Base-by-base conservation (phyloP, 2,797 vertebrate species). In the Acipenser oxyrinchus region DNA sequence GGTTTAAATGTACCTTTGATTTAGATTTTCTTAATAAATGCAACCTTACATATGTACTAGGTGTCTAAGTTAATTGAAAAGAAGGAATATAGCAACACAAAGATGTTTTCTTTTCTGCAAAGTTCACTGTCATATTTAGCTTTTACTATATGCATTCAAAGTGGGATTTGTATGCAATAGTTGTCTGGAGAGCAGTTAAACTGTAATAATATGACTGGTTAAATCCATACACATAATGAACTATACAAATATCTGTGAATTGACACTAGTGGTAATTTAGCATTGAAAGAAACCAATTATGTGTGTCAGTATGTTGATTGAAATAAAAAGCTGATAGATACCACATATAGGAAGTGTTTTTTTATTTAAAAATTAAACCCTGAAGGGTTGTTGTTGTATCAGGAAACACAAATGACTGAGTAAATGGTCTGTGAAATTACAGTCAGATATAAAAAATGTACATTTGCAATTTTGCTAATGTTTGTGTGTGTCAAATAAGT, bases 401-500 rank as follows among this genome's bases (percentile, higher is more conserved):
- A 66, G 10, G 60, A 52, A 66, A 66, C 52, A 50, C 15, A 66
- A 60, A 66, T 60, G 13, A 64, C 18, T 65, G 15, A 60, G 57
- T 37, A 48, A 66, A 66, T 66, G 58, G 58, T 10, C 66, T 75
- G 62, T 58, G 63, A 72, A 72, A 74, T 51, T 48, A 7, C 1
- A 63, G 65, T 66, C 62, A 67, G 23, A 66, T 59, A 10, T 66
- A 37, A 10, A 59, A 55, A 50, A 10, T 7, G 11, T 67, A 73
- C 72, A 75, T 68, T 67, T 52, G 66, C 71, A 61, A 72, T 75
- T 65, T 37, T 62, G 72, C 74, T 67, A 57, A 63, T 55, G 70
- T 58, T 71, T 64, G 61, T 69, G 66, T 77, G 77, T 12, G 48
- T 73, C 67, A 70, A 52, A 77, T 76, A 75, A n/a, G 58, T 15